A percentile compares a stretch with the other conserved stretches of the same genome.
phyloP scores from a whole-genome alignment of 2,113 vertebrate species.

The Hyla sarda region DNA sequence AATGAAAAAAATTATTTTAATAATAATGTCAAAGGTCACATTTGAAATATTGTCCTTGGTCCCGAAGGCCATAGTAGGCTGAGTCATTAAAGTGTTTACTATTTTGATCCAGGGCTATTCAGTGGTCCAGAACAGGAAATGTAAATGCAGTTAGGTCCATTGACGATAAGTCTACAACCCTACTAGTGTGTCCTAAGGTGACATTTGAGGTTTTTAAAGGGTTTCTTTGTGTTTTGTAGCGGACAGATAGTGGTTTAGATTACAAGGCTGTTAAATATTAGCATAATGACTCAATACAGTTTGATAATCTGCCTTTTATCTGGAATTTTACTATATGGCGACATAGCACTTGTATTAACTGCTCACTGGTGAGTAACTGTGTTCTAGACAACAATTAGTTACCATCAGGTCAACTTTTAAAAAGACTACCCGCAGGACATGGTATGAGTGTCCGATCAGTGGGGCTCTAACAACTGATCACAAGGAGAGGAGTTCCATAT shows the following conservation, averaged over 20 bases:
- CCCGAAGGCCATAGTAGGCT: too few relatives aligned
- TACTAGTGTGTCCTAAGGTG: not conserved
- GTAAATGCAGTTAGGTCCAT: not conserved
- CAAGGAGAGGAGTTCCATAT: too few relatives aligned
- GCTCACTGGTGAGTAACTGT: not conserved
- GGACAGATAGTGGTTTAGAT: not conserved
- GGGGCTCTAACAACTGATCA: too few relatives aligned
- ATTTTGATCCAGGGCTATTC: not conserved
- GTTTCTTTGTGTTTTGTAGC: not conserved
- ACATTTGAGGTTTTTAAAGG: not conserved
- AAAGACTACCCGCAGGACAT: too few relatives aligned
- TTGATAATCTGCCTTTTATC: not conserved
- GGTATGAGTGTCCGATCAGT: too few relatives aligned
- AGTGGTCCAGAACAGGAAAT: not conserved
- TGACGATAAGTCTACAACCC: not conserved
- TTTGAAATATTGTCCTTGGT: too few relatives aligned
- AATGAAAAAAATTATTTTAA: too few relatives aligned
- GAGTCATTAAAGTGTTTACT: too few relatives aligned
- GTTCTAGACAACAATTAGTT: not conserved
- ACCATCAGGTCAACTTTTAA: not conserved
- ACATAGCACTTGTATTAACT: not conserved
- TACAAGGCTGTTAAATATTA: slow-evolving; percentile 5
- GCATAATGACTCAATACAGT: not conserved
- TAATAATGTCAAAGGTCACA: too few relatives aligned
- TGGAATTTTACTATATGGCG: not conserved